Evolutionary conservation across 2,113 vertebrate species (phyloP).

Genomic region (Pseudorhombus dupliciocellatus): DNA sequence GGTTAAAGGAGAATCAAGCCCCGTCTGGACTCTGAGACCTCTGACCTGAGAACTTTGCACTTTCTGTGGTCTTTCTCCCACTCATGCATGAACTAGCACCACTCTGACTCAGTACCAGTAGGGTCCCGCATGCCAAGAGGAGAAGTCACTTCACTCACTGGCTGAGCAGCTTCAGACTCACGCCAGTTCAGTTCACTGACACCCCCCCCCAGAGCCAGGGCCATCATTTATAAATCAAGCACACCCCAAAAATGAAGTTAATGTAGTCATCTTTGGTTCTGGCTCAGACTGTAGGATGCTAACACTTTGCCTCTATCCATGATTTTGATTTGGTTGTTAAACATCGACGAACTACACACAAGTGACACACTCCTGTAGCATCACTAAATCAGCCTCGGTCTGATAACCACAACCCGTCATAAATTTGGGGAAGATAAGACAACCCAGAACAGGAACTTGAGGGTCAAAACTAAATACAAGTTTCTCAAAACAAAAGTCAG

Average conservation of each 20-base stretch:
- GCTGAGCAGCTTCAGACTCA: constrained; percentile 22
- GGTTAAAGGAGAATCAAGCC: too few relatives aligned
- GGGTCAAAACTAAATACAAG: not conserved
- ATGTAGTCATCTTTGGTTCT: not conserved
- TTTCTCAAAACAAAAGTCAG: not conserved
- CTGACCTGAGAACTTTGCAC: constrained; percentile 7
- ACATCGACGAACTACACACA: not conserved
- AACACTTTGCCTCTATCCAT: not conserved
- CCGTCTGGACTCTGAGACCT: not conserved
- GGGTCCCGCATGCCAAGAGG: constrained; percentile 21
- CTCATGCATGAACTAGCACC: not conserved
- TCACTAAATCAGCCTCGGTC: too few relatives aligned
- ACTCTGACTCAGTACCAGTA: constrained; percentile 3
- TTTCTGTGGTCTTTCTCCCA: not conserved
- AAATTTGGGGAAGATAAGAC: not conserved
- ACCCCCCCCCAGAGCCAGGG: constrained; percentile 27
- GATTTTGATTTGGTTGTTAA: not conserved
- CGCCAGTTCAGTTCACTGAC: constrained; percentile 24
- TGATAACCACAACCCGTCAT: too few relatives aligned
- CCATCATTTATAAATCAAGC: constrained; percentile 23
- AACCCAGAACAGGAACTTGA: not conserved
- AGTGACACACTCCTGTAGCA: too few relatives aligned
- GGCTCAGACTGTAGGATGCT: not conserved
- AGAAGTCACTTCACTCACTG: constrained; percentile 55
- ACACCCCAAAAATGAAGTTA: not conserved